These are phyloP conservation scores for Atethmia centrago DNA, from an alignment of 2,888 invertebrate genomes.

Conservation along the genomic window DNA sequence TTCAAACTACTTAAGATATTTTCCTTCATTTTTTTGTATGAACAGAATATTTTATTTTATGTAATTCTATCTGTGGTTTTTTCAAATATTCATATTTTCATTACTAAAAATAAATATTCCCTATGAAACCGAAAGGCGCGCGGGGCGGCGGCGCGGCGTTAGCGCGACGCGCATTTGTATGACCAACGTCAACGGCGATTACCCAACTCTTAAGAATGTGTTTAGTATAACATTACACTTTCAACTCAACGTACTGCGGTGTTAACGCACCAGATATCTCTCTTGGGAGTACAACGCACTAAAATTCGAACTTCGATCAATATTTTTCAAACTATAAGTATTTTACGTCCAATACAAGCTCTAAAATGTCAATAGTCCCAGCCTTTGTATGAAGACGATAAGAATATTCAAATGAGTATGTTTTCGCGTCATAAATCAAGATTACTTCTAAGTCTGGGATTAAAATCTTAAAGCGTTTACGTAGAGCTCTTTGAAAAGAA, in stretches of 20 bases:
- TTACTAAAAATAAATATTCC: too few species aligned
- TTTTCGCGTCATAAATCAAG: conserved; percentile 43
- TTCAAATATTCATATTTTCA: too few species aligned
- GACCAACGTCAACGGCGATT: too few species aligned
- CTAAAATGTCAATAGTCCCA: conserved; percentile 27
- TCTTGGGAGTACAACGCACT: conserved; percentile 31
- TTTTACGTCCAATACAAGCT: conserved; percentile 6
- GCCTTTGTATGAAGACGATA: conserved; percentile 32
- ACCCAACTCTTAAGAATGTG: too few species aligned
- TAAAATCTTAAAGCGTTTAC: conserved; percentile 38
- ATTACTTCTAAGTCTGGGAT: conserved; percentile 41
- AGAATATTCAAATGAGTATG: conserved; percentile 43
- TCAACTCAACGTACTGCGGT: background rate
- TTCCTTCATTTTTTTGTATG: too few species aligned
- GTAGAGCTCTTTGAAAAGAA: conserved; percentile 19
- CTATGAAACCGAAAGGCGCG: too few species aligned
- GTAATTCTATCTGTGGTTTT: too few species aligned
- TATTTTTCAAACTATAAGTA: conserved; percentile 25
- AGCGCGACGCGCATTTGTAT: too few species aligned
- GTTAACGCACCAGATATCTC: conserved; percentile 23
- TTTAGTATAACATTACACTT: conserved; percentile 30
- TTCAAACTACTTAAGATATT: too few species aligned
- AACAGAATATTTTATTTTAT: too few species aligned
- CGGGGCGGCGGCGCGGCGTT: too few species aligned
- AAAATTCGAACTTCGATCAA: conserved; percentile 37